These are phyloP conservation scores for Elmis aenea DNA, from an alignment of 2,888 invertebrate species.

Conservation along the genomic window DNA sequence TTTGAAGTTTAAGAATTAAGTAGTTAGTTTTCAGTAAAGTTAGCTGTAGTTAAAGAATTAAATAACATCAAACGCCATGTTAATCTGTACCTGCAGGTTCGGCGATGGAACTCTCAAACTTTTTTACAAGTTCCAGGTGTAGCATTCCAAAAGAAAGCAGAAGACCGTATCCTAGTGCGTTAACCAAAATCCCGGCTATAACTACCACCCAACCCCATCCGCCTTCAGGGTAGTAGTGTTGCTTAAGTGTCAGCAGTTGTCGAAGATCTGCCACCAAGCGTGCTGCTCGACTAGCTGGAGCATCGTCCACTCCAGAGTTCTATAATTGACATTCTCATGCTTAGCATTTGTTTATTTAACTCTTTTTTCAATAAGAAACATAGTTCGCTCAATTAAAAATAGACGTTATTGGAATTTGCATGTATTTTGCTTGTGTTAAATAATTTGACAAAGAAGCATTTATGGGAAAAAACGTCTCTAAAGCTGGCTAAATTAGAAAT, in stretches of 20 bases:
- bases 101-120: conserved; percentile 54
- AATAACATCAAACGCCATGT: too few relatives aligned
- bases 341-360: too few relatives aligned
- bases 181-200: conserved; percentile 65
- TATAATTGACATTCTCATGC: conserved; percentile 8
- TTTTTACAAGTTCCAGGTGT: conserved; percentile 42
- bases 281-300: conserved; percentile 51
- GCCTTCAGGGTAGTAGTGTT: conserved; percentile 83
- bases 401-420: too few relatives aligned
- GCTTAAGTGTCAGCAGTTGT: conserved; percentile 62
- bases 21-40: too few relatives aligned
- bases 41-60: too few relatives aligned
- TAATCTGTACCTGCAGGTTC: conserved; percentile 63
- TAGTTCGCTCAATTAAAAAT: too few relatives aligned
- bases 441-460: not conserved
- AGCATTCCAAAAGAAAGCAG: conserved; percentile 58
- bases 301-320: conserved; percentile 47
- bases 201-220: conserved; percentile 86
- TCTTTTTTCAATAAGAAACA: too few relatives aligned
- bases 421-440: not conserved
- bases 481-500: too few relatives aligned
- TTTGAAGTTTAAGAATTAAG: too few relatives aligned
- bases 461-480: too few relatives aligned
- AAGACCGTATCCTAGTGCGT: conserved; percentile 70
- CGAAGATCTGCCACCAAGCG: conserved; percentile 52